Percentiles rank a stretch among this genome's conserved stretches.
Conservation (phyloP, 2,888 invertebrate species). For the Fabriciana adippe region DNA sequence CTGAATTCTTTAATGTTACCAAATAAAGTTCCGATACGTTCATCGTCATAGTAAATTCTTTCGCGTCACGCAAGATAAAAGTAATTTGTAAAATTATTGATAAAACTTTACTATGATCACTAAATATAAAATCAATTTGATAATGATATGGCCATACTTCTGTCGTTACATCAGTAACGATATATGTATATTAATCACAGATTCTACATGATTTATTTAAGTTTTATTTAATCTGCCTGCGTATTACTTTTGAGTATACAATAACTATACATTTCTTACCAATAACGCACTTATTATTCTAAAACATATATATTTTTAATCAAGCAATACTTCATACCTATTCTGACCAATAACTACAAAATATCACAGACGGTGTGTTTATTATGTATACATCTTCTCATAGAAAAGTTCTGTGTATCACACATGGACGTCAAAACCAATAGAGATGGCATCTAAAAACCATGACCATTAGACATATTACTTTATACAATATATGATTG, state of each 20-base stretch:
- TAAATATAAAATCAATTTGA: constrained; percentile 71
- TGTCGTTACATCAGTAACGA: constrained; percentile 68
- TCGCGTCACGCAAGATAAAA: constrained; percentile 56
- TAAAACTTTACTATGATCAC: constrained; percentile 52
- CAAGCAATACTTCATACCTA: constrained; percentile 80
- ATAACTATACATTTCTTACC: constrained; percentile 74
- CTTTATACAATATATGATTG: constrained; percentile 60
- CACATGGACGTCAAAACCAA: constrained; percentile 80
- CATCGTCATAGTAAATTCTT: constrained; percentile 1
- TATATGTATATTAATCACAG: constrained; percentile 80
- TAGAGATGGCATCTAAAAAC: constrained; percentile 77
- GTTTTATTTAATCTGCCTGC: constrained; percentile 60
- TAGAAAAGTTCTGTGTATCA: constrained; percentile 81
- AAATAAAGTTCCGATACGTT: neutral
- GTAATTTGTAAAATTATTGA: constrained; percentile 51
- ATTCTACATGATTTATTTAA: constrained; percentile 70
- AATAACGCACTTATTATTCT: constrained; percentile 75
- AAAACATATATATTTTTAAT: constrained; percentile 76
- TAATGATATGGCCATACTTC: constrained; percentile 79
- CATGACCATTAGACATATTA: constrained; percentile 67
- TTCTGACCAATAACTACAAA: constrained; percentile 81
- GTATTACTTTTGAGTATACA: constrained; percentile 68
- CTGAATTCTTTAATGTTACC: neutral
- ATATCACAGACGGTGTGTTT: constrained; percentile 82
- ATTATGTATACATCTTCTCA: constrained; percentile 82